Base-by-base conservation (phyloP, 2,888 invertebrate genomes). In the Crocallis elinguaria region DNA sequence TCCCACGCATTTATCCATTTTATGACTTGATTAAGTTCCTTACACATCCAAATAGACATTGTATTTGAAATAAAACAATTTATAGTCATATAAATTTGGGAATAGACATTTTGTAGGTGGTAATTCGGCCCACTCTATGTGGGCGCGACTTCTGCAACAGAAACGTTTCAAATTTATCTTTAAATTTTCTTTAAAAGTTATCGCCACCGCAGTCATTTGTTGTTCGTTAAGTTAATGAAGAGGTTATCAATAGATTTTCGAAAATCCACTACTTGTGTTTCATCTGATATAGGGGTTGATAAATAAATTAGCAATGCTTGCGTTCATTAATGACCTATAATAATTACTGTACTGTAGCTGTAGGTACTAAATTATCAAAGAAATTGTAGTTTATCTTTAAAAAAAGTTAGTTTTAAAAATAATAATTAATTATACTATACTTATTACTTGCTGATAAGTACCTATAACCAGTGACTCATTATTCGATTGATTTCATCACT, bases 101-200 rank as follows among this genome's bases (percentile, higher is more conserved):
- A 66, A 54, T 64, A 63, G 64, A 62, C 56, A 59, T 57, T 53
- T 55, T 61, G 70, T 71, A 67, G 66, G 72, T 62, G 64, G 61
- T 64, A 51, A 57, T 52, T 48, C 64, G 52, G 54, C 73, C 69
- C 63, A 71, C 64, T 58, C 42, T 32, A 44, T 39, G 73, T 75
- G 72, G 70, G 73, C 64, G 73, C 67, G 38, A 63, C 52, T 68
- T 69, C 60, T 59, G 65, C 64, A 62, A 71, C 64, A 53, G 42
- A 56, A 33, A 49, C 37, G 17, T 49, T 49, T 49, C 37, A 49
- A 38, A 50, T 23, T 25, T 6, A n/a, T 19, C 5, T 37, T 29
- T 21, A 9, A 19, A 9, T 29, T n/a, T 27, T n/a, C 29, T 29
- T 45, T 25, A 41, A 35, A 55, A 37, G 23, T 21, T 33, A 25